These are phyloP conservation scores for Monodelphis domestica DNA, from an alignment of 2,797 vertebrate species.

Conservation along the genomic window DNA sequence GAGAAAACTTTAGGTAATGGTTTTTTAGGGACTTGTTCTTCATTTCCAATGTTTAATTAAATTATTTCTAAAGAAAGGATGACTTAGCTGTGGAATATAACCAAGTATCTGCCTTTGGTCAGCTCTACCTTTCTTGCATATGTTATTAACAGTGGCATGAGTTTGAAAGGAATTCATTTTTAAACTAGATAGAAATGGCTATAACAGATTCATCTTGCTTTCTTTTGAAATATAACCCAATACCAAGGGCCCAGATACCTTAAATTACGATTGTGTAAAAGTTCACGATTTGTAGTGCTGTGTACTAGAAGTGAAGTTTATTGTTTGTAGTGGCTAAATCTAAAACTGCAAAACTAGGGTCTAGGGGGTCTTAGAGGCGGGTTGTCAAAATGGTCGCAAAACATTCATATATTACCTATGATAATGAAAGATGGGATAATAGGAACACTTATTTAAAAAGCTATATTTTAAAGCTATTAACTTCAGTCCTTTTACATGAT, in stretches of 20 bases:
- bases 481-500: too few species aligned
- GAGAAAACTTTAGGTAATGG: constrained; percentile 87
- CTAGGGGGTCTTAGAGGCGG: neutral
- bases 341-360: neutral
- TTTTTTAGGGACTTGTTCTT: neutral
- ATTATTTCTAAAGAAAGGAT: neutral
- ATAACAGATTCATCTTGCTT: neutral
- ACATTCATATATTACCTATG: neutral
- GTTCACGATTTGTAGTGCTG: neutral
- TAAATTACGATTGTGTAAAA: neutral
- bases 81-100: neutral
- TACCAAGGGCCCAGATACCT: neutral
- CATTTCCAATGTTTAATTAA: neutral
- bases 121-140: neutral
- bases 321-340: neutral
- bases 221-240: neutral
- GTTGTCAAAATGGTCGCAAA: neutral
- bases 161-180: neutral
- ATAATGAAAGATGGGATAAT: neutral
- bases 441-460: neutral
- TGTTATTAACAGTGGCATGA: neutral
- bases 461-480: too few species aligned
- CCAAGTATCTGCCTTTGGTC: neutral
- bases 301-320: neutral
- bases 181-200: neutral